phyloP scores from a whole-genome alignment of 2,113 vertebrate genomes.

The Poeciliopsis turrubarensis region DNA sequence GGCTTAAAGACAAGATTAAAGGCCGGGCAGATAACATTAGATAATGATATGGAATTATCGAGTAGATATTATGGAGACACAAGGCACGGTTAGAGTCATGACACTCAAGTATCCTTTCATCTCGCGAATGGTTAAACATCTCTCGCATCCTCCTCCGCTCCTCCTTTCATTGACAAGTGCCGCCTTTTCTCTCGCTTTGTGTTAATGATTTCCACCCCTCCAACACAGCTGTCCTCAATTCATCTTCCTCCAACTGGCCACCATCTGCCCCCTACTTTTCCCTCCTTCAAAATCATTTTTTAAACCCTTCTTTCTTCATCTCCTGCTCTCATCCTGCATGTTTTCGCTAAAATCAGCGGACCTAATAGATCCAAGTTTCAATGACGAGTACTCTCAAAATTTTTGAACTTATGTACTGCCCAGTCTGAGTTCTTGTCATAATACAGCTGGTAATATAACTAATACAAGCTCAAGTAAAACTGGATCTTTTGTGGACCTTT shows the following conservation, averaged over 20 bases:
- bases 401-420: slow-evolving; percentile 3
- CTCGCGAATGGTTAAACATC: slow-evolving; percentile 55
- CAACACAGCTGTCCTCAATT: slow-evolving; percentile 7
- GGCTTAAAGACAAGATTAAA: slow-evolving; percentile 28
- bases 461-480: slow-evolving; percentile 21
- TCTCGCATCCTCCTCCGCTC: slow-evolving; percentile 16
- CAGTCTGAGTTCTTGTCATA: slow-evolving; percentile 8
- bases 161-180: slow-evolving; percentile 14
- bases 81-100: slow-evolving; percentile 26
- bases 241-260: neutral
- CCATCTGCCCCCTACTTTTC: neutral
- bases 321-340: neutral
- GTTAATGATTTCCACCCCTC: slow-evolving; percentile 11
- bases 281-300: neutral
- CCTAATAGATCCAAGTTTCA: slow-evolving; percentile 8
- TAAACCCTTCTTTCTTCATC: neutral
- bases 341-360: neutral
- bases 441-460: too few species aligned
- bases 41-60: slow-evolving; percentile 60
- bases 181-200: slow-evolving; percentile 11
- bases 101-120: slow-evolving; percentile 52
- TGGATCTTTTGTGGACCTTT: neutral
- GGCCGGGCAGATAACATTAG: slow-evolving; percentile 27
- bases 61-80: slow-evolving; percentile 46
- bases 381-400: slow-evolving; percentile 14